Base-by-base conservation (phyloP, 2,113 vertebrate genomes). In the Hepsetus odoe region DNA sequence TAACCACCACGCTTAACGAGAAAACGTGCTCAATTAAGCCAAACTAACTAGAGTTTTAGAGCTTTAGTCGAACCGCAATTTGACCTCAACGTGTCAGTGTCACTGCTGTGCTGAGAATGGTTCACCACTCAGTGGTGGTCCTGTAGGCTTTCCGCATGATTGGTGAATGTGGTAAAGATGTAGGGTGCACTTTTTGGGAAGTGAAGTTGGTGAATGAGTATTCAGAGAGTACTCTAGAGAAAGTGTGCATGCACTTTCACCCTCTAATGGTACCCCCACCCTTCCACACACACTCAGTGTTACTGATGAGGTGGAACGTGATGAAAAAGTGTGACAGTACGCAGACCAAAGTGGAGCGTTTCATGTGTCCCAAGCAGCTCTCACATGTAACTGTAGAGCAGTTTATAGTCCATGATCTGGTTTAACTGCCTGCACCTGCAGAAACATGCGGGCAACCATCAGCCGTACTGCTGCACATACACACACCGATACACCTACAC, bases 401-500 rank as follows among this genome's bases (percentile, higher is more conserved):
- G 74, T 77, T 80, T 70, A 74, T 59, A 80, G 84, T 59, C 24
- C 22, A 33, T 66, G 56, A 77, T 82, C 80, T 80, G 84, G 74
- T 78, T 82, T 82, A 82, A 82, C 74, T 80, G 80, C 61, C 59
- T 12, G 49, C 84, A 85, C 77, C 84, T 82, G 83, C 65, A 62
- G 13, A 28, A 56, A 33, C 68, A 79, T n/a, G 58, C 67, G 46
- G 66, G 66, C 74, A 61, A 58, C 67, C 67, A 81, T 81, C 74
- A 81, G 76, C 66, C 14, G 62, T 69, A 53, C 68, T 65, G 26
- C 58, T 56, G 26, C 16, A 32, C 58, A n/a, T 18, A 58, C 44
- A 65, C 18, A 59, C 40, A 42, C 66, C 46, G 42, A 62, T 9
- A 70, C 40, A 28, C 59, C 24, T 5, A 61, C 67, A 49, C 33